Conservation (phyloP, 1,140 invertebrate genomes). For the Eriosoma lanigerum region DNA sequence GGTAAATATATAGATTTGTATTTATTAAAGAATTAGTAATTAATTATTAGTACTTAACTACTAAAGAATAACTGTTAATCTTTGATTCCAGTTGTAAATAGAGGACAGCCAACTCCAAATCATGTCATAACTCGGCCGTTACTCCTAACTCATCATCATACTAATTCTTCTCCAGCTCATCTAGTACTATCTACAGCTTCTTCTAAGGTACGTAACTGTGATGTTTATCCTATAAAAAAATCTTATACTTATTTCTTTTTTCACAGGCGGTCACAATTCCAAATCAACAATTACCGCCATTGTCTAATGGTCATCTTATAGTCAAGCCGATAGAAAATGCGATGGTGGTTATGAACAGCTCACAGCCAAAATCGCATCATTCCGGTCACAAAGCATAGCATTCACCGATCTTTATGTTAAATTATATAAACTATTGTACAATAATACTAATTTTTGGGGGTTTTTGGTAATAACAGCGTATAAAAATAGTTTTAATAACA, state of each 20-base stretch:
- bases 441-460: slow-evolving; percentile 52
- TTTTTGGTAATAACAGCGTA: slow-evolving; percentile 52
- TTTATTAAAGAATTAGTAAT: too few relatives aligned
- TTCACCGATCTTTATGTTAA: slow-evolving; percentile 41
- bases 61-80: not conserved
- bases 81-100: slow-evolving; percentile 38
- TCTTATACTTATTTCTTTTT: not conserved
- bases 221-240: not conserved
- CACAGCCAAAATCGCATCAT: slow-evolving; percentile 49
- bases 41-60: not conserved
- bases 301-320: slow-evolving; percentile 48
- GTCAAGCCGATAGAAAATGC: slow-evolving; percentile 47
- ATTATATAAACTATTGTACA: slow-evolving; percentile 48
- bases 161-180: slow-evolving; percentile 49
- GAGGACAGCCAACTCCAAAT: slow-evolving; percentile 46
- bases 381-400: slow-evolving; percentile 50
- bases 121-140: slow-evolving; percentile 45
- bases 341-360: slow-evolving; percentile 46
- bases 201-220: slow-evolving; percentile 32
- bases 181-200: slow-evolving; percentile 49
- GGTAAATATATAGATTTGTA: slow-evolving; percentile 3
- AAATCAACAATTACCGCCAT: slow-evolving; percentile 40
- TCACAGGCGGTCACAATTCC: slow-evolving; percentile 45
- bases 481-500: slow-evolving; percentile 51
- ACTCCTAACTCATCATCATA: slow-evolving; percentile 43